Base-by-base conservation (phyloP, 2,888 invertebrate species). In the Lochmaea crataegi region DNA sequence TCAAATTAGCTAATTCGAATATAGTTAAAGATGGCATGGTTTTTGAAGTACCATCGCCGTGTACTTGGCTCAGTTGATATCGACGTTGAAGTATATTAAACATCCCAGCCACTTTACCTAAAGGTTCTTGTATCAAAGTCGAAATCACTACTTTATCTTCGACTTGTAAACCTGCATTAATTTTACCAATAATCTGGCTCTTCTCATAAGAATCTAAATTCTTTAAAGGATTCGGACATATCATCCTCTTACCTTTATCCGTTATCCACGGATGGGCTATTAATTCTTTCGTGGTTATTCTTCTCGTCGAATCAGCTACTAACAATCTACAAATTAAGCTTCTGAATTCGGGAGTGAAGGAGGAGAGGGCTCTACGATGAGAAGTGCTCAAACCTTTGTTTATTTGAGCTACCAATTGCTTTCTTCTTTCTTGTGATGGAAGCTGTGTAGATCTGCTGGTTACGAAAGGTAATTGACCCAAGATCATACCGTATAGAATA, bases 401-500 rank as follows among this genome's bases (percentile, higher is more conserved):
- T 79, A 93, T 91, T 84, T 90, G 92, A 76, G 89, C 88, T 76
- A 92, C 90, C 70, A 93, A 88, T 78, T 90, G 89, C 81, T 89
- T 88, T 41, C 91, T 88, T 75, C 92, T 86, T 81, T 88, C 91
- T 84, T 90, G 84, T 78, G 89, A 82, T 81, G 90, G 81, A 82
- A 89, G 80, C 38, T 83, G 81, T 22, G 83, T 86, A 75, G 84
- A 82, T 79, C 77, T 85, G 81, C 83, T 83, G 80, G 86, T 85
- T 72, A 90, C 85, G 86, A 94, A 94, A 64, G 94, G 94, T 79
- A 94, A 87, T 72, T 90, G 90, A 10, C 94, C 94, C 22, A 92
- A 89, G 81, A 92, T 90, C 93, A 94, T 93, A 64, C 92, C 93
- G 87, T 93, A 94, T 76, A 93, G 88, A 75, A 94, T 92, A 79